These are phyloP conservation scores for Alcedo quadribrachys DNA, from an alignment of 2,797 vertebrate genomes.

Conservation along the genomic window DNA sequence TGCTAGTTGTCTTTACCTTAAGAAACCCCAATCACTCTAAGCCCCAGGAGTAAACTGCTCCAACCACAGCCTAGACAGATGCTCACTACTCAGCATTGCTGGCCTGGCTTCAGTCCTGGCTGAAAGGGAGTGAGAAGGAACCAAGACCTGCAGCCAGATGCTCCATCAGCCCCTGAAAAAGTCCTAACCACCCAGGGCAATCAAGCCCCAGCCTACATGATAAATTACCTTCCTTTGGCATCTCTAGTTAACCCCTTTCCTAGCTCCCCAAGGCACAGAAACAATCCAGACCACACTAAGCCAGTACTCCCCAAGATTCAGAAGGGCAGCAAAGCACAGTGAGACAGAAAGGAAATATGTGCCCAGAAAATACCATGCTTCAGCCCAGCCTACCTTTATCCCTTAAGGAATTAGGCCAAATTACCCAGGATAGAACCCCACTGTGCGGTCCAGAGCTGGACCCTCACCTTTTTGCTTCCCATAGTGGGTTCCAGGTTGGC, in stretches of 20 bases:
- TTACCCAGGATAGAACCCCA: background rate
- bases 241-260: background rate
- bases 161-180: background rate
- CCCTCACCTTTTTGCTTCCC: background rate
- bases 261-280: background rate
- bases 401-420: background rate
- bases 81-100: background rate
- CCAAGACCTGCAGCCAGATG: background rate
- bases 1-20: constrained; percentile 22
- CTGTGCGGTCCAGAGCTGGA: background rate
- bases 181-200: background rate
- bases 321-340: background rate
- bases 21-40: constrained; percentile 19
- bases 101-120: background rate
- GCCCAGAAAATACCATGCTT: background rate
- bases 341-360: background rate
- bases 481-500: background rate
- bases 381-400: background rate
- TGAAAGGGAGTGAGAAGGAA: background rate
- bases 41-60: background rate
- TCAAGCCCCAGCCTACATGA: background rate
- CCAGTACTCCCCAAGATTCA: background rate
- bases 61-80: constrained; percentile 18
- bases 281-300: background rate
- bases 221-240: background rate